phyloP scores from a whole-genome alignment of 2,888 invertebrate genomes.

The Yponomeuta cagnagella region DNA sequence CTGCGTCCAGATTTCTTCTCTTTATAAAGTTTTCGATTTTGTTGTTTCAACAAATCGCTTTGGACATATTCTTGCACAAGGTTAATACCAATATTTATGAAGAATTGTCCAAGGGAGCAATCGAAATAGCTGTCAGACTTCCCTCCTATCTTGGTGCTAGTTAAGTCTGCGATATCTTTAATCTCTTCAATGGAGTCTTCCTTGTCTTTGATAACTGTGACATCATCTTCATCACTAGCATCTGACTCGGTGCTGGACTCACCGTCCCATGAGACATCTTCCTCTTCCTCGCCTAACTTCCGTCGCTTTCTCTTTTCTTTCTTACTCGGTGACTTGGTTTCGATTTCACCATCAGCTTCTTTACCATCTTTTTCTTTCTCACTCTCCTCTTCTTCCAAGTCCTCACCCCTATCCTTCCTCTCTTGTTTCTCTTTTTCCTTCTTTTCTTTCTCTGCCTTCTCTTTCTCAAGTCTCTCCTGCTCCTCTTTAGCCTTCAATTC shows the following conservation, averaged over 20 bases:
- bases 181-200: constrained; percentile 71
- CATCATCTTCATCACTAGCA: constrained; percentile 45
- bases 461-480: constrained; percentile 45
- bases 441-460: constrained; percentile 51
- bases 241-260: constrained; percentile 74
- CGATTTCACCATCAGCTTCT: constrained; percentile 13
- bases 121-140: constrained; percentile 87
- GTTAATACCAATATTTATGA: constrained; percentile 94
- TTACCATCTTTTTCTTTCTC: constrained; percentile 42
- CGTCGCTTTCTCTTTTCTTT: constrained; percentile 52
- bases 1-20: constrained; percentile 78
- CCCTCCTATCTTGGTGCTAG: constrained; percentile 35
- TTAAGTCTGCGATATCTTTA: constrained; percentile 59
- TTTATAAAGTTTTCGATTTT: constrained; percentile 89
- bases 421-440: constrained; percentile 64
- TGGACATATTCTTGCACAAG: constrained; percentile 96
- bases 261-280: constrained; percentile 78
- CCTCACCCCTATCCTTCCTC: constrained; percentile 30
- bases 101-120: constrained; percentile 92
- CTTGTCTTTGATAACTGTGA: constrained; percentile 73
- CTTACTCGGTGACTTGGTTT: constrained; percentile 20
- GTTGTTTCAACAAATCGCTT: constrained; percentile 90
- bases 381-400: constrained; percentile 32
- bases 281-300: constrained; percentile 62
- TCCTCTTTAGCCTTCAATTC: constrained; percentile 58